Base-by-base conservation (phyloP, 2,113 vertebrate species). In the Tychaedon coryphoeus region DNA sequence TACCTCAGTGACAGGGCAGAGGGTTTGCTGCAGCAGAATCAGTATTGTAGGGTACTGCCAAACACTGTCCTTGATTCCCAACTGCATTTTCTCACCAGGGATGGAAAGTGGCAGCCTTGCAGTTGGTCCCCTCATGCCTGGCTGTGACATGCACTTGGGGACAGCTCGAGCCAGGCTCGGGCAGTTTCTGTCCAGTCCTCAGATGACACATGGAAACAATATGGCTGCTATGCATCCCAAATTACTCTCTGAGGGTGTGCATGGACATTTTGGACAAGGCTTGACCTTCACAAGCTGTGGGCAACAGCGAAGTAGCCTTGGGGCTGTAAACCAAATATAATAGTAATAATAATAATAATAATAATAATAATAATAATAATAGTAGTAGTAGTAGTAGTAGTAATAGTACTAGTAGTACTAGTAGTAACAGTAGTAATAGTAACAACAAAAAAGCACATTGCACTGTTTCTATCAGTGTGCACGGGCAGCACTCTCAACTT, bases 161-260 rank as follows among this genome's bases (percentile, higher is more conserved):
- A 50, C 43, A 3, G 9, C 29, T 86, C 12, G 23, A 14, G 40
- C 36, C n/a, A 50, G 24, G 8, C 40, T 47, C 0, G 0, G 13
- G 53, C 40, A 61, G 31, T 15, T 86, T 60, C 66, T 58, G 13
- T 28, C 28, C 40, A 79, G 33, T 48, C 26, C 19, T 62, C 33
- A 61, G n/a, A 56, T 17, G 42, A 18, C 43, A 34, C 17, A 51
- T 28, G n/a, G 33, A 78, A 85, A 51, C 5, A 14, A 22, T 28
- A 25, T 2, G 8, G 48, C 58, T 86, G 29, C 50, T 87, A 3
- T 25, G 45, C 65, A 84, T 38, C 48, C 15, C 56, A 66, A 11
- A 40, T 60, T 77, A 45, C 36, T 64, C 31, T 56, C 25, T 70
- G 42, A 26, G 48, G 24, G 11, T 60, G 12, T n/a, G 23, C 2